Evolutionary conservation across 2,113 vertebrate species (phyloP).

Genomic region (crab-eating macaque (Macaca fascicularis)): T2T-MFA8v1.1 NC_088381.1:149955501-149956000

Average conservation of each 20-base stretch:
- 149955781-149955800: not conserved
- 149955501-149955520: constrained; percentile 1
- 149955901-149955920: not conserved
- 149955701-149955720: not conserved
- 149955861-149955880: not conserved
- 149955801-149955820: not conserved
- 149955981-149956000: not conserved
- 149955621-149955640: not conserved
- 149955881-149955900: not conserved
- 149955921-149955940: not conserved
- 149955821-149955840: not conserved
- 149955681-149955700: not conserved
- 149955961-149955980: not conserved
- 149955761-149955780: not conserved
- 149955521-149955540: not conserved
- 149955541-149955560: not conserved
- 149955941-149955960: not conserved
- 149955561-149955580: not conserved
- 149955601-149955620: constrained; percentile 11
- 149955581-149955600: not conserved
- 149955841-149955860: not conserved
- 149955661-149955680: not conserved
- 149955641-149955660: not conserved
- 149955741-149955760: not conserved
- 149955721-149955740: not conserved